phyloP scores from a whole-genome alignment of 2,113 vertebrate species.

The Amphilophus citrinellus region DNA sequence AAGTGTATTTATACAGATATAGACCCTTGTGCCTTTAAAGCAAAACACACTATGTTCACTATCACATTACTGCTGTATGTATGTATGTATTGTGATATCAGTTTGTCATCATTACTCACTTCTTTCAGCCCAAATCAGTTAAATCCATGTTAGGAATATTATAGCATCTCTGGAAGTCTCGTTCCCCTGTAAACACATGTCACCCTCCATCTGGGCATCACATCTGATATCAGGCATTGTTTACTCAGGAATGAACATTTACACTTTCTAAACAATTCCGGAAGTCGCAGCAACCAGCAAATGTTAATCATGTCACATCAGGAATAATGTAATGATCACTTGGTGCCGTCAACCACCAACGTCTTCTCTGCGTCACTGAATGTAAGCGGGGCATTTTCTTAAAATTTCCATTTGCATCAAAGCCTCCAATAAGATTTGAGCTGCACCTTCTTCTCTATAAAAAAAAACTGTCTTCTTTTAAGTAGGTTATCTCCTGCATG shows the following conservation, averaged over 20 bases:
- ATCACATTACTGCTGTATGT: not conserved
- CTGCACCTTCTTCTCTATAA: not conserved
- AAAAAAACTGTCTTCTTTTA: not conserved
- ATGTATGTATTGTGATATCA: too few relatives aligned
- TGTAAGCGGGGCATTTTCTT: not conserved
- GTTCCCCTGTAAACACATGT: not conserved
- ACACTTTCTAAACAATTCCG: not conserved
- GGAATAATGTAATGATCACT: slow-evolving; percentile 1
- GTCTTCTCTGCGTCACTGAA: not conserved
- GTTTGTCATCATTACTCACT: not conserved
- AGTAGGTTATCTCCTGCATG: not conserved
- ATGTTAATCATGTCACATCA: not conserved
- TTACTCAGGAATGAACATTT: not conserved
- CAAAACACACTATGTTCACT: not conserved
- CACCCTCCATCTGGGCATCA: not conserved
- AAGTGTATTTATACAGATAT: not conserved
- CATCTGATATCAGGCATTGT: not conserved
- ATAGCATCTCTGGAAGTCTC: not conserved
- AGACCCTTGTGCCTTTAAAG: not conserved
- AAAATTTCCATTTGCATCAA: not conserved
- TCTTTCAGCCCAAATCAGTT: not conserved
- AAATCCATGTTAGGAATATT: too few relatives aligned
- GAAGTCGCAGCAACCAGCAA: not conserved
- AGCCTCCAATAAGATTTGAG: not conserved
- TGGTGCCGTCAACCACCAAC: not conserved